Percentiles rank a stretch among this genome's conserved stretches.
These are phyloP conservation scores for Coptotermes formosanus DNA, from an alignment of 1,140 invertebrate genomes.

Conservation along the genomic window DNA sequence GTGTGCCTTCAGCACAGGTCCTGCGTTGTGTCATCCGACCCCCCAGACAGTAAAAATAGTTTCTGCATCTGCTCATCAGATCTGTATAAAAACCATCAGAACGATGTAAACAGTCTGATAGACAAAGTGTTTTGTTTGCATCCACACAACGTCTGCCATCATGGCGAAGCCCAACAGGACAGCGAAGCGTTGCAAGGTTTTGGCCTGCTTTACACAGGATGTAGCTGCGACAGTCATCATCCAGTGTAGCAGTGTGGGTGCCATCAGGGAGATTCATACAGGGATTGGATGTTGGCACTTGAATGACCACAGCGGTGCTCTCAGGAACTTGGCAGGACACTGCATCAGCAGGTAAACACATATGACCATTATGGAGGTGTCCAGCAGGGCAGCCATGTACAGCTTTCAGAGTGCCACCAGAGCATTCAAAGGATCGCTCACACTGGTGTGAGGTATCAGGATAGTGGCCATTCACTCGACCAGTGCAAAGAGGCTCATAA, in stretches of 20 bases:
- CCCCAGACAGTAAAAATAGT: constrained; percentile 7
- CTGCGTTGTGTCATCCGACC: constrained; percentile 24
- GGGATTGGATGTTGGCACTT: constrained; percentile 50
- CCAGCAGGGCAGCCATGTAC: constrained; percentile 53
- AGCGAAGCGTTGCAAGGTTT: constrained; percentile 40
- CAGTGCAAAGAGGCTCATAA: constrained; percentile 47
- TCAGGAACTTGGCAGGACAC: constrained; percentile 49
- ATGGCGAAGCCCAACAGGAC: constrained; percentile 43
- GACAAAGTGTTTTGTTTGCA: background rate
- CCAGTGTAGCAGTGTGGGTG: constrained; percentile 51
- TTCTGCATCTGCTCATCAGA: constrained; percentile 11
- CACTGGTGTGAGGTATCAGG: constrained; percentile 44
- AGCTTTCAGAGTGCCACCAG: constrained; percentile 41
- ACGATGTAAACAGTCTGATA: constrained; percentile 45
- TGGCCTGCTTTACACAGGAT: constrained; percentile 54
- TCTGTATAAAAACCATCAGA: constrained; percentile 24
- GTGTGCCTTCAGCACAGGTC: constrained; percentile 47
- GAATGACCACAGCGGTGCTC: constrained; percentile 37
- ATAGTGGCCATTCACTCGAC: constrained; percentile 44
- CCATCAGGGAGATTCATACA: constrained; percentile 49
- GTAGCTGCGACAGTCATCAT: constrained; percentile 55
- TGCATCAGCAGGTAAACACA: constrained; percentile 48
- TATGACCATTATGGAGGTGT: constrained; percentile 54
- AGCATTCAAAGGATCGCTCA: constrained; percentile 43
- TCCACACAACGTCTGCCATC: constrained; percentile 45